Base-by-base conservation (phyloP, 2,113 vertebrate genomes). In the Bos indicus region DNA sequence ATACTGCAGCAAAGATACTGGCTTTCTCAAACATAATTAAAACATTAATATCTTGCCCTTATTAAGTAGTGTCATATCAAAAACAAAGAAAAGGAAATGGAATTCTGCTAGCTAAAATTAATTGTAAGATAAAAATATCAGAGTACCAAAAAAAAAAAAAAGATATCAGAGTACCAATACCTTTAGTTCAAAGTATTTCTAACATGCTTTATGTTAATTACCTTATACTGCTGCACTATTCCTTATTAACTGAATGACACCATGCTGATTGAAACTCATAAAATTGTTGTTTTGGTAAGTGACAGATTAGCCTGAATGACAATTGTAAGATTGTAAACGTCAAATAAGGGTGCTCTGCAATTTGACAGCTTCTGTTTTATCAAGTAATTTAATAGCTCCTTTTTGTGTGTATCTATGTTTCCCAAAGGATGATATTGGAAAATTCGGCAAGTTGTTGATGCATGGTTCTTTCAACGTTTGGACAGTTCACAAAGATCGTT, bases 401-500 rank as follows among this genome's bases (percentile, higher is more conserved):
- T 92, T 97, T 28, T 92, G 10, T 96, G 89, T 89, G 36, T 87
- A 56, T 96, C n/a, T 57, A 30, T 52, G 62, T 71, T 59, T 93
- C 78, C 85, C 2, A 36, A 81, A 99, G 99, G 99, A 99, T 4
- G 99, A 99, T 56, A 98, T 99, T 36, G 97, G 99, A 90, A 99
- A 99, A 54, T 99, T 99, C 91, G 99, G 99, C 25, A 99, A 99
- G 95, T 98, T 99, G 85, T 98, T 99, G 91, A 99, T 99, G 99
- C 99, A 99, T 64, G 99, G 99, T 30, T 99, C 99, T 11, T 99
- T 99, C 97, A 99, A 99, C 0, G 99, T 99, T 52, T 99, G 99
- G 99, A 99, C 99, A 0, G 99, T 99, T 92, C 99, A 99, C 98
- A 99, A 99, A 95, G 99, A 99, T 19, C 99, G 99, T 97, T 99